A percentile compares a stretch with the other conserved stretches of the same genome.
These are phyloP conservation scores for Sebastes kiyomatsui DNA, from an alignment of 2,797 vertebrate genomes.

Conservation along the genomic window DNA sequence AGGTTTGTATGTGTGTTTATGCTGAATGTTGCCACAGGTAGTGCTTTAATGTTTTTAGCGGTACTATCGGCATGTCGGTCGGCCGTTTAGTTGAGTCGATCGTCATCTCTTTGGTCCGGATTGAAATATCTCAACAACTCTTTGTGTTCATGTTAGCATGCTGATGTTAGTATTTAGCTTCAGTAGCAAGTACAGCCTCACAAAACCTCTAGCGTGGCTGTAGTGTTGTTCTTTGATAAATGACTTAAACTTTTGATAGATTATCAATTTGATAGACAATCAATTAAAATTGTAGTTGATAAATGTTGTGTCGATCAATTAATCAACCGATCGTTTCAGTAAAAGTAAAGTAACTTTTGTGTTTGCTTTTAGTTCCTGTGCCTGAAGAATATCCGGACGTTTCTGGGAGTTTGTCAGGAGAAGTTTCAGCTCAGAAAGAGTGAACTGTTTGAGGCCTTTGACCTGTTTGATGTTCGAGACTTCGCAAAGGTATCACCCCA, in stretches of 20 bases:
- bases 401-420: conserved; percentile 85
- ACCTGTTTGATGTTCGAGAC: conserved; percentile 92
- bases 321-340: not conserved
- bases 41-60: not conserved
- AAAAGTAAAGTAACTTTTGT: not conserved
- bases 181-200: not conserved
- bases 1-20: not conserved
- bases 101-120: too few species aligned
- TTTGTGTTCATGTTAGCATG: not conserved
- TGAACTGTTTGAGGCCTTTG: conserved; percentile 92
- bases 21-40: not conserved
- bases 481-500: conserved; percentile 86
- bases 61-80: too few species aligned
- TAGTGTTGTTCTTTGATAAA: not conserved
- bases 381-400: conserved; percentile 93
- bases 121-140: too few species aligned
- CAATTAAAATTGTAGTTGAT: not conserved
- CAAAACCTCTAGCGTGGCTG: not conserved
- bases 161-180: not conserved
- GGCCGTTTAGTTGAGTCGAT: too few species aligned
- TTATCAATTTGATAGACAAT: not conserved
- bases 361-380: conserved; percentile 86
- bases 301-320: not conserved
- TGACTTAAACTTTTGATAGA: not conserved
- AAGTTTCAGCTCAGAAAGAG: conserved; percentile 87